Conservation (phyloP, 2,113 vertebrate species). For the Otolemur garnettii region DNA sequence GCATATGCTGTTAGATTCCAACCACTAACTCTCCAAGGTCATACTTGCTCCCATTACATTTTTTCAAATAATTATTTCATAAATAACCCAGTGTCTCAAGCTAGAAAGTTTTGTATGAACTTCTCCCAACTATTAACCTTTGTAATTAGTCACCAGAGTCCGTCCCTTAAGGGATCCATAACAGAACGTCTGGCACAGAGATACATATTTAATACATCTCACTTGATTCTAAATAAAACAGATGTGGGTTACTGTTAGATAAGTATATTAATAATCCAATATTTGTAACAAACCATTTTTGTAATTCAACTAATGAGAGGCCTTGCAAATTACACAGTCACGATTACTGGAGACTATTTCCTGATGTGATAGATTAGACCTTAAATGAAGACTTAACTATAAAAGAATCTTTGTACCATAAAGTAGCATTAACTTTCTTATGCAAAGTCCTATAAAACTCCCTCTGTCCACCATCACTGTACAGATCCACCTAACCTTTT, state of each 20-base stretch:
- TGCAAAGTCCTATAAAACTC: neutral
- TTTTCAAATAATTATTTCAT: conserved; percentile 48
- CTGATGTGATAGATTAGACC: neutral
- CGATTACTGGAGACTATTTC: neutral
- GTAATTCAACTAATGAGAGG: neutral
- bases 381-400: neutral
- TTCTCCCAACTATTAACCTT: neutral
- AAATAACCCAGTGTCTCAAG: neutral
- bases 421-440: neutral
- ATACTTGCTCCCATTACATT: neutral
- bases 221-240: neutral
- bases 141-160: neutral
- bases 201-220: neutral
- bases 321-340: neutral
- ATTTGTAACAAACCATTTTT: neutral
- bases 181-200: neutral
- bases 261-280: neutral
- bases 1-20: neutral
- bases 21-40: neutral
- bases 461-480: neutral
- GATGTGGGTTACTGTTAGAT: neutral
- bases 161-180: neutral
- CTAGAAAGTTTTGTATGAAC: neutral
- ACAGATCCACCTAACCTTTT: neutral
- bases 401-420: conserved; percentile 13